Conservation (phyloP, 1,140 invertebrate genomes). For the Drosophila orena region DNA sequence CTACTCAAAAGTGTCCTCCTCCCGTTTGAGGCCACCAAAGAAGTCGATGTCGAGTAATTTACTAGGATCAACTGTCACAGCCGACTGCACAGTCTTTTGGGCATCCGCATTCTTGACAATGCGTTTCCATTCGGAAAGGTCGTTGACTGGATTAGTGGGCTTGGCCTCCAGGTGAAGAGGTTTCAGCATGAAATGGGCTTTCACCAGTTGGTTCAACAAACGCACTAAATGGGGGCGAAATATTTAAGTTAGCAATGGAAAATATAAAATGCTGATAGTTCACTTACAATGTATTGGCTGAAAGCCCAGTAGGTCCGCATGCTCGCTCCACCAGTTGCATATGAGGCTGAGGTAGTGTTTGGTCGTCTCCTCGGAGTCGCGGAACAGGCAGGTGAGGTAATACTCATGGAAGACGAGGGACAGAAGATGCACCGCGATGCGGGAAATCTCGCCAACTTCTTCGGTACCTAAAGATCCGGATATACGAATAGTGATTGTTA, state of each 20-base stretch:
- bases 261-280: background rate
- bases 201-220: conserved; percentile 61
- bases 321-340: conserved; percentile 71
- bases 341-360: conserved; percentile 73
- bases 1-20: conserved; percentile 34
- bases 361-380: conserved; percentile 76
- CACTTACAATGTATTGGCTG: conserved; percentile 63
- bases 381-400: conserved; percentile 66
- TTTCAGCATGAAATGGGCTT: conserved; percentile 73
- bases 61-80: background rate
- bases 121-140: conserved; percentile 65
- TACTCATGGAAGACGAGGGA: conserved; percentile 74
- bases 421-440: conserved; percentile 66
- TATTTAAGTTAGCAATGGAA: background rate
- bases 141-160: conserved; percentile 44
- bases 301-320: conserved; percentile 52
- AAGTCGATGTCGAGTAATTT: conserved; percentile 34
- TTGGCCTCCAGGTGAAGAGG: conserved; percentile 62
- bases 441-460: conserved; percentile 62
- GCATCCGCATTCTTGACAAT: conserved; percentile 47
- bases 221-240: conserved; percentile 52
- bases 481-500: background rate
- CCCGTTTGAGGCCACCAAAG: conserved; percentile 22
- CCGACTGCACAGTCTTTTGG: background rate
- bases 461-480: conserved; percentile 43